These are phyloP conservation scores for Malacoctenus gilli DNA, from an alignment of 2,797 vertebrate species.

Conservation along the genomic window DNA sequence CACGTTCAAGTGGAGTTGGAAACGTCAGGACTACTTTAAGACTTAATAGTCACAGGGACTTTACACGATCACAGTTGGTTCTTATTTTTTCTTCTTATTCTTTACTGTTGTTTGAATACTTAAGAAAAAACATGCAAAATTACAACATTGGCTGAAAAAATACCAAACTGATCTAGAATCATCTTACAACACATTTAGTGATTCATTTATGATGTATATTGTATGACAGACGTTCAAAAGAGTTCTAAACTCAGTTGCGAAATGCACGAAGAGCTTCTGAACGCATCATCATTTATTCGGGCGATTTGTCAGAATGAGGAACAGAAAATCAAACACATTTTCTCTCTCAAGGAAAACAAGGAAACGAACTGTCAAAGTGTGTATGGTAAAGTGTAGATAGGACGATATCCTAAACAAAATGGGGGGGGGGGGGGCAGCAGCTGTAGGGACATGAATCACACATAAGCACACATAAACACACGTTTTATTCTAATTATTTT, in stretches of 20 bases:
- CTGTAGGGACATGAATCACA: no score
- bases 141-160: no score
- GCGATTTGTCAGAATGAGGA: conserved; percentile 23
- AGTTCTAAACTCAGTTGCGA: fast-evolving
- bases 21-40: background rate
- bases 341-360: conserved; percentile 16
- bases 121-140: no score
- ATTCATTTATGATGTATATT: no score
- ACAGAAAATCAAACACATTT: conserved; percentile 9
- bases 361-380: background rate
- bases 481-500: no score
- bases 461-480: no score
- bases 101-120: no score
- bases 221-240: background rate
- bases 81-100: no score
- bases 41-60: no score
- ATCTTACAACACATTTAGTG: no score
- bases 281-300: background rate
- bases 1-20: conserved; percentile 15
- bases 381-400: background rate
- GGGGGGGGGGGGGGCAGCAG: no score
- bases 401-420: background rate
- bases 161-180: no score
- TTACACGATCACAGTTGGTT: background rate
- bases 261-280: background rate